phyloP scores from a whole-genome alignment of 2,113 vertebrate genomes.

The Sturnira hondurensis region DNA sequence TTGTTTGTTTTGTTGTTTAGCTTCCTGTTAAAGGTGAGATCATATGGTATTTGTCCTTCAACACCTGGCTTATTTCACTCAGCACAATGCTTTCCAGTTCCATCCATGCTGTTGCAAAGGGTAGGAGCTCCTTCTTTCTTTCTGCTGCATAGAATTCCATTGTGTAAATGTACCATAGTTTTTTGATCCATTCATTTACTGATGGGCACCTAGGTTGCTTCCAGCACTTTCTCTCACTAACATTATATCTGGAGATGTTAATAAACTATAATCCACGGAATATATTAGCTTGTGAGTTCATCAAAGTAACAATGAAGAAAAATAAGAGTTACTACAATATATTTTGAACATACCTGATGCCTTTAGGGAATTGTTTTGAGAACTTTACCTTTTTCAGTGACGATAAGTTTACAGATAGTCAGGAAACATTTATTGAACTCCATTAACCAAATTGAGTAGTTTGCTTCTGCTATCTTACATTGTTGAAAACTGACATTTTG shows the following conservation, averaged over 20 bases:
- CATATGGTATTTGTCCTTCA: no score
- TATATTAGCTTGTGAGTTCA: slow-evolving; percentile 37
- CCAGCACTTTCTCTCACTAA: slow-evolving; percentile 1
- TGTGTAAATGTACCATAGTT: no score
- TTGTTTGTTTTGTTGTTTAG: no score
- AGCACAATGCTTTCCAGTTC: no score
- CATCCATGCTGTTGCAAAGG: no score
- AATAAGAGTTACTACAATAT: background rate
- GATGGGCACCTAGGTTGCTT: no score
- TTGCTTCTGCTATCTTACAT: background rate
- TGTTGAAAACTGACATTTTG: background rate
- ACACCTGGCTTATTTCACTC: no score
- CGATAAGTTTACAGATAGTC: slow-evolving; percentile 10
- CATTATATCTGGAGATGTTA: slow-evolving; percentile 44
- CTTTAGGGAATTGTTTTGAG: background rate
- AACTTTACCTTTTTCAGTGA: background rate
- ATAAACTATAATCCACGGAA: slow-evolving; percentile 26
- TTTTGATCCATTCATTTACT: no score
- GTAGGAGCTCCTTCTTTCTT: no score
- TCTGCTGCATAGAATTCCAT: no score
- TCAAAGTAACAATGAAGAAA: slow-evolving; percentile 37
- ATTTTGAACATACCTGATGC: background rate
- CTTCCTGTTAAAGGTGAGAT: no score
- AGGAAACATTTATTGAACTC: background rate
- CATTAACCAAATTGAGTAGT: background rate